phyloP scores from a whole-genome alignment of 35 echinoderm and acorn worm species.

The Acanthaster planci region DNA sequence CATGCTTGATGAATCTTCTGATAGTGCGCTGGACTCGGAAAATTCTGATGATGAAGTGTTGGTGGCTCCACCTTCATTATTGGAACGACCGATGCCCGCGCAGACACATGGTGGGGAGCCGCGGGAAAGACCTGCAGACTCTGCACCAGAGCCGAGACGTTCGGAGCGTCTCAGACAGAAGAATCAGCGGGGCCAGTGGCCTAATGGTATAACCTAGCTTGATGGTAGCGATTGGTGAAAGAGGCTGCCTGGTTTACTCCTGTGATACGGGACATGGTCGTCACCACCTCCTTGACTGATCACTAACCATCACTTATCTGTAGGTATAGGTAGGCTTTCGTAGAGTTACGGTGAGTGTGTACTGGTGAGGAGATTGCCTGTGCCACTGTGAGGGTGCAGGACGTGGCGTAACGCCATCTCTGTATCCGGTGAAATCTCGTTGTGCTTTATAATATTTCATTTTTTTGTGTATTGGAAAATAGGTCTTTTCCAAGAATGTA shows the following conservation, averaged over 20 bases:
- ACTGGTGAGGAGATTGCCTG: background rate
- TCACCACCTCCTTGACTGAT: background rate
- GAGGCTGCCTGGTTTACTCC: background rate
- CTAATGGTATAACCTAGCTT: background rate
- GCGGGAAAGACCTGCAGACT: too few species aligned
- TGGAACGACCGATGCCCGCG: background rate
- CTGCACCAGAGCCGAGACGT: background rate
- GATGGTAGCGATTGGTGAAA: background rate
- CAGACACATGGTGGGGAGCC: background rate
- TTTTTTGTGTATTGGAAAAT: too few species aligned
- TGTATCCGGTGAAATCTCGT: background rate
- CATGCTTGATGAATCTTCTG: background rate
- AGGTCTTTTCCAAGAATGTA: too few species aligned
- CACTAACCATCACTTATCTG: background rate
- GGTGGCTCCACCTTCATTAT: background rate
- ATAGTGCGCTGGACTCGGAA: background rate
- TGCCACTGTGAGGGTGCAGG: background rate
- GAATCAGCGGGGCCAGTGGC: background rate
- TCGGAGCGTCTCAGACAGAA: background rate
- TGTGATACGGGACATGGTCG: background rate
- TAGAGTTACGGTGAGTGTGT: background rate
- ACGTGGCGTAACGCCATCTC: background rate
- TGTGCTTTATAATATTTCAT: too few species aligned
- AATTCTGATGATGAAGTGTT: background rate
- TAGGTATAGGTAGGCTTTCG: too few species aligned